Evolutionary conservation across 2,113 vertebrate genomes (phyloP).

Genomic region (Ictalurus punctatus): DNA sequence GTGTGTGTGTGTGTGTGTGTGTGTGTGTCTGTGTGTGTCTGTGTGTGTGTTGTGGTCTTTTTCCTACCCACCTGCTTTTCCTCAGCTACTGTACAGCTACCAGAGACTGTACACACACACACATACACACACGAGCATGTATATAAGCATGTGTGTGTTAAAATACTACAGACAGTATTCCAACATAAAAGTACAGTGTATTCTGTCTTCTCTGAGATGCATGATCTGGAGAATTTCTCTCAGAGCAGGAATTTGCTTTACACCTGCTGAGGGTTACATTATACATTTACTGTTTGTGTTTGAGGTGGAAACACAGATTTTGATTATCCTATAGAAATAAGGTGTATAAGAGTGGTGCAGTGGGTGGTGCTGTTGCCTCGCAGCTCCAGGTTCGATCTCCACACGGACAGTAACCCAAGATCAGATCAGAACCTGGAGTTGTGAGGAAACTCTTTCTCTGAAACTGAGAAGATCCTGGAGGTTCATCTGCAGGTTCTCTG

Average conservation of each 20-base stretch:
- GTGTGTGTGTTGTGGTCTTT: constrained; percentile 20
- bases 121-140: neutral
- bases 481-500: neutral
- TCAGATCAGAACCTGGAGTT: neutral
- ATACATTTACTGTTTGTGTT: no score
- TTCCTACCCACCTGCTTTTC: constrained; percentile 1
- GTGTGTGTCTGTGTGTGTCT: no score
- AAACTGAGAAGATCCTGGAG: neutral
- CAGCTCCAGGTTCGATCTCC: neutral
- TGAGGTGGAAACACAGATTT: no score
- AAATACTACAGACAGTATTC: neutral
- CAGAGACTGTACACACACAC: neutral
- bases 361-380: no score
- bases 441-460: neutral
- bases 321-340: no score
- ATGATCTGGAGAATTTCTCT: no score
- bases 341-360: no score
- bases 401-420: neutral
- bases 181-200: neutral
- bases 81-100: constrained; percentile 30
- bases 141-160: neutral
- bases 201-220: no score
- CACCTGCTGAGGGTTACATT: no score
- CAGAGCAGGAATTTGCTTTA: no score
- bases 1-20: no score